A percentile compares a stretch with the other conserved stretches of the same genome.
phyloP scores from a whole-genome alignment of 2,797 vertebrate species.

The Poeciliopsis presidionis region DNA sequence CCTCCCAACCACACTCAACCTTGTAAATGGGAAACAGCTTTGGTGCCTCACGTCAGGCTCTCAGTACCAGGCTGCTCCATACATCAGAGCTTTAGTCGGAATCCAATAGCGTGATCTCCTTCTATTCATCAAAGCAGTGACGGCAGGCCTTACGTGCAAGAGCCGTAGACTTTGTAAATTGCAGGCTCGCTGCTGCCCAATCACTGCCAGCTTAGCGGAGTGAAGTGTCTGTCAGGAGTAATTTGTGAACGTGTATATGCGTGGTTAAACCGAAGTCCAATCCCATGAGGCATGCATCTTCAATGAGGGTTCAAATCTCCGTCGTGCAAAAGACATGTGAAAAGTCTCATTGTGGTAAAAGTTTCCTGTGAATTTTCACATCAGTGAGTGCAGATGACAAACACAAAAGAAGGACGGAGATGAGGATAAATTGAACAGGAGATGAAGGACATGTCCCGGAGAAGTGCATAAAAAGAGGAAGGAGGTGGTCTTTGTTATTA shows the following conservation, averaged over 20 bases:
- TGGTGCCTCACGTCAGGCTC: slow-evolving; percentile 50
- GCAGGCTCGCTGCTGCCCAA: slow-evolving; percentile 48
- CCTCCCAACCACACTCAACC: slow-evolving; percentile 47
- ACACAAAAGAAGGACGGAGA: slow-evolving; percentile 76
- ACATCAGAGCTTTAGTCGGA: slow-evolving; percentile 52
- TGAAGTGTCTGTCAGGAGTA: slow-evolving; percentile 51
- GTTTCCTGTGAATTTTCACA: slow-evolving; percentile 72
- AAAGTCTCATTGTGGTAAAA: slow-evolving; percentile 61
- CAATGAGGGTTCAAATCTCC: slow-evolving; percentile 40
- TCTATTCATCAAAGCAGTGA: slow-evolving; percentile 62
- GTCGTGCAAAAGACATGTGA: slow-evolving; percentile 64
- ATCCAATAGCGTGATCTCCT: slow-evolving; percentile 48
- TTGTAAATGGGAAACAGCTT: slow-evolving; percentile 73
- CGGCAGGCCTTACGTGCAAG: slow-evolving; percentile 56
- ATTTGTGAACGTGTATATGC: slow-evolving; percentile 47
- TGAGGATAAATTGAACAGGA: slow-evolving; percentile 61
- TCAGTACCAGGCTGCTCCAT: slow-evolving; percentile 57
- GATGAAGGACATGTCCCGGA: slow-evolving; percentile 77
- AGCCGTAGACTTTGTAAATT: slow-evolving; percentile 49
- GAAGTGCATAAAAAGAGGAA: slow-evolving; percentile 68
- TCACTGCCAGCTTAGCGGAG: slow-evolving; percentile 44
- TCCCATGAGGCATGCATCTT: slow-evolving; percentile 28
- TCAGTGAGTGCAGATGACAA: slow-evolving; percentile 56
- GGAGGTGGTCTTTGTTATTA: slow-evolving; percentile 72
- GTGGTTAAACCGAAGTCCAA: slow-evolving; percentile 24